These are phyloP conservation scores for Craterocephalus amniculus DNA, from an alignment of 2,797 vertebrate genomes.

Conservation along the genomic window DNA sequence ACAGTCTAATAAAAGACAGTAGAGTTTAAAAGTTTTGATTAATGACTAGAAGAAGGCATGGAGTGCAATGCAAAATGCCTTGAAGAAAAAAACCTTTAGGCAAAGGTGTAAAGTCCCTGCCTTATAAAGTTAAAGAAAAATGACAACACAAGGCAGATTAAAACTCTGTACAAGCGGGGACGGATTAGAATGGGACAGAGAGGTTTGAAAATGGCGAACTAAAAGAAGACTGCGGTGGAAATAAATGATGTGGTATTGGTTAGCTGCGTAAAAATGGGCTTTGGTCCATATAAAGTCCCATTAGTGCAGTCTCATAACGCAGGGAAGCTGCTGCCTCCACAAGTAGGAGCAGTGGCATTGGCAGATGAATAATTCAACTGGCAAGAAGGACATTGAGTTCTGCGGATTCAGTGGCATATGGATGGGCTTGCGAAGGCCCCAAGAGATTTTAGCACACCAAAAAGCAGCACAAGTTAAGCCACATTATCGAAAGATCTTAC, in stretches of 20 bases:
- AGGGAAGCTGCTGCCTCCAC: conserved; percentile 73
- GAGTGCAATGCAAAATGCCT: conserved; percentile 21
- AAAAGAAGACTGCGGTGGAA: conserved; percentile 16
- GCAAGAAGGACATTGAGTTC: conserved; percentile 58
- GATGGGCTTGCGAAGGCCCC: conserved; percentile 43
- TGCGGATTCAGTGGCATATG: conserved; percentile 46
- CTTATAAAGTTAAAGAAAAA: conserved; percentile 36
- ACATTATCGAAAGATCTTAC: conserved; percentile 53
- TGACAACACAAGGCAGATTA: conserved; percentile 16
- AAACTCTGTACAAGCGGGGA: conserved; percentile 15
- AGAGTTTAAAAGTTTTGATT: conserved; percentile 1
- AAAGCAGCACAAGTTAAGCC: conserved; percentile 56
- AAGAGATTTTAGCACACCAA: conserved; percentile 37
- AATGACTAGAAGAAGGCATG: conserved; percentile 2
- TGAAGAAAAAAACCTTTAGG: conserved; percentile 34
- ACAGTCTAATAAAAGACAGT: neutral
- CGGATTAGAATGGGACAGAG: conserved; percentile 38
- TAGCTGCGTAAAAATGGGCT: conserved; percentile 52
- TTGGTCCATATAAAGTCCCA: conserved; percentile 61
- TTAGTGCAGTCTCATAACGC: conserved; percentile 60
- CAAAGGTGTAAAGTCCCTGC: conserved; percentile 34
- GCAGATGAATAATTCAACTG: conserved; percentile 76
- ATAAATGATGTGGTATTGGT: conserved; percentile 50
- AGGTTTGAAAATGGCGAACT: conserved; percentile 9
- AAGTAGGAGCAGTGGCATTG: conserved; percentile 70